Percentiles rank a stretch among this genome's conserved stretches.
phyloP scores from a whole-genome alignment of 2,888 invertebrate species.

The Heliconius cydno region DNA sequence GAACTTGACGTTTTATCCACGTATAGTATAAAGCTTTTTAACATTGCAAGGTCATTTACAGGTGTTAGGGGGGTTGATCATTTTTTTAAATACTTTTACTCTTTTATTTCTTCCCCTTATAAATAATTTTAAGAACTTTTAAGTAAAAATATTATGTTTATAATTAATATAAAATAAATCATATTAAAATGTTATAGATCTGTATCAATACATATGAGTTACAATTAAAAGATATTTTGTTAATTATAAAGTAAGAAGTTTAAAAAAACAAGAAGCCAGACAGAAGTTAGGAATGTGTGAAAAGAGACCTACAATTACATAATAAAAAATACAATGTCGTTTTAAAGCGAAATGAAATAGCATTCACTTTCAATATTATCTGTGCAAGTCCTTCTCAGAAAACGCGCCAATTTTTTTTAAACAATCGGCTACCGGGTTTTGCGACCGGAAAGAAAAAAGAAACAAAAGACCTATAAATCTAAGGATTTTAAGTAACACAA shows the following conservation, averaged over 20 bases:
- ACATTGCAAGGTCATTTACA: constrained; percentile 22
- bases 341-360: constrained; percentile 46
- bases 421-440: constrained; percentile 49
- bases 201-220: no score
- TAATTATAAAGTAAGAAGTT: neutral
- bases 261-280: neutral
- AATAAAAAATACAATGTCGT: constrained; percentile 52
- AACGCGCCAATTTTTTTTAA: constrained; percentile 43
- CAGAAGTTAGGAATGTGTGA: constrained; percentile 1
- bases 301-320: neutral
- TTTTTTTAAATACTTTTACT: no score
- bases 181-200: neutral
- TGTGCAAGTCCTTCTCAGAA: constrained; percentile 74
- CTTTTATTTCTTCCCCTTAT: neutral
- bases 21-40: constrained; percentile 35
- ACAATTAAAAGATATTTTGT: neutral
- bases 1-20: constrained; percentile 61
- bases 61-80: neutral
- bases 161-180: neutral
- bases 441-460: constrained; percentile 44
- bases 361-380: constrained; percentile 52
- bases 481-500: constrained; percentile 28
- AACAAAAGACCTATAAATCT: constrained; percentile 37
- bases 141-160: neutral
- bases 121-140: neutral